These are phyloP conservation scores for Atethmia centrago DNA, from an alignment of 2,888 invertebrate species.

Conservation along the genomic window DNA sequence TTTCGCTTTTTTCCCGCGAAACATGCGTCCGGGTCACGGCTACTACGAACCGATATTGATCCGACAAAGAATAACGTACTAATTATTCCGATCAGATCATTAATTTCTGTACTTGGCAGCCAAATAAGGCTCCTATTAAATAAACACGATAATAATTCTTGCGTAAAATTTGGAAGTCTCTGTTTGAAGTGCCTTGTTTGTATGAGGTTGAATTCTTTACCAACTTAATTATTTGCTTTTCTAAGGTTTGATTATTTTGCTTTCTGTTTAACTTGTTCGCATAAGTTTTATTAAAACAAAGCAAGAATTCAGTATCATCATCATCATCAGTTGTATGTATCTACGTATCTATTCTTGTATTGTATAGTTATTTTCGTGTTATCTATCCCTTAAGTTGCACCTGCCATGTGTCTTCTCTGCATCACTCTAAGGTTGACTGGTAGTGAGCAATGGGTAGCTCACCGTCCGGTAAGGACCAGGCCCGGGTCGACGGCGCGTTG, in stretches of 20 bases:
- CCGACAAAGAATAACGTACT: conserved; percentile 29
- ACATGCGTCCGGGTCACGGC: conserved; percentile 55
- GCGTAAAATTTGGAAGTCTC: conserved; percentile 47
- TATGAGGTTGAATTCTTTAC: conserved; percentile 49
- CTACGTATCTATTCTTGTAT: no score
- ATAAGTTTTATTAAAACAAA: conserved; percentile 28
- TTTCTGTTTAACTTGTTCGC: conserved; percentile 20
- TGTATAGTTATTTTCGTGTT: no score
- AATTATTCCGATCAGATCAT: conserved; percentile 49
- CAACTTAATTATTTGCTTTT: conserved; percentile 50
- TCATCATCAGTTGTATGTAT: no score
- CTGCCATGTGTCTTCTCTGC: no score
- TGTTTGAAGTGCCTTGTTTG: conserved; percentile 43
- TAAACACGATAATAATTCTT: conserved; percentile 53
- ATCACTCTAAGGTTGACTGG: no score
- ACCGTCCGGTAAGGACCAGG: no score
- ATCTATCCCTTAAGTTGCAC: no score
- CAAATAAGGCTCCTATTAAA: conserved; percentile 49
- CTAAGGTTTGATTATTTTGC: conserved; percentile 37
- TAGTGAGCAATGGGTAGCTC: no score
- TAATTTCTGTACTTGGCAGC: conserved; percentile 56
- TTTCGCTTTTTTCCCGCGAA: conserved; percentile 70
- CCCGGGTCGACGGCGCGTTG: no score
- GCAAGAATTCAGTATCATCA: no score
- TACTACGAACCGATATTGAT: conserved; percentile 48